These are phyloP conservation scores for Thaumatotibia leucotreta DNA, from an alignment of 1,140 invertebrate genomes.

Conservation along the genomic window DNA sequence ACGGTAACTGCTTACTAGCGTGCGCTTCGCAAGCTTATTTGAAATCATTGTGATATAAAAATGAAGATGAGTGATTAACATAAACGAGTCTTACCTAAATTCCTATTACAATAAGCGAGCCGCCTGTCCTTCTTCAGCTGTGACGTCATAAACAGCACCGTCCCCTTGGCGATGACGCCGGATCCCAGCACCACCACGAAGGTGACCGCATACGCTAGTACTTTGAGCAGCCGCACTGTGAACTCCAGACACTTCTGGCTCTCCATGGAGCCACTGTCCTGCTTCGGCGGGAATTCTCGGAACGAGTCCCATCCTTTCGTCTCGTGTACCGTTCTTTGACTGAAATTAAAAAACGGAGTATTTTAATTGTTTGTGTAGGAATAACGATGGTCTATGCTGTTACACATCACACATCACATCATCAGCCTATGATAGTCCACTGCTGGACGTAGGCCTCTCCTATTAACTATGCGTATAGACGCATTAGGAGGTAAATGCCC, in stretches of 20 bases:
- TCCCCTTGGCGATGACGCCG: conserved; percentile 91
- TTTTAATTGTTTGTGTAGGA: not conserved
- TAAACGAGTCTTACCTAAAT: conserved; percentile 89
- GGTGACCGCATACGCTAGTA: conserved; percentile 89
- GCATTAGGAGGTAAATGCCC: no score
- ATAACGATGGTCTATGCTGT: no score
- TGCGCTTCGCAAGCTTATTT: no score
- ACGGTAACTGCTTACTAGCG: no score
- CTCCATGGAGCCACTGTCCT: conserved; percentile 92
- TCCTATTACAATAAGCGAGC: conserved; percentile 88
- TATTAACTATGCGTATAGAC: no score
- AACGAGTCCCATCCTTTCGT: conserved; percentile 98
- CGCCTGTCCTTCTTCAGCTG: conserved; percentile 86
- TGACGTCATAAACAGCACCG: conserved; percentile 93
- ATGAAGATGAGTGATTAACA: no score
- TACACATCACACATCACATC: no score
- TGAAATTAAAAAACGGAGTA: conserved; percentile 68
- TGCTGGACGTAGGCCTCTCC: no score
- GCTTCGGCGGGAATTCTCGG: conserved; percentile 90
- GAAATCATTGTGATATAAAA: no score
- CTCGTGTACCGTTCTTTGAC: conserved; percentile 89
- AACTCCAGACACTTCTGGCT: conserved; percentile 91
- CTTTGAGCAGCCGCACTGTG: conserved; percentile 91
- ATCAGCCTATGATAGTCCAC: no score
- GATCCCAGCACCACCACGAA: conserved; percentile 89